These are phyloP conservation scores for Chloroceryle inda DNA, from an alignment of 2,797 vertebrate genomes.

Conservation along the genomic window DNA sequence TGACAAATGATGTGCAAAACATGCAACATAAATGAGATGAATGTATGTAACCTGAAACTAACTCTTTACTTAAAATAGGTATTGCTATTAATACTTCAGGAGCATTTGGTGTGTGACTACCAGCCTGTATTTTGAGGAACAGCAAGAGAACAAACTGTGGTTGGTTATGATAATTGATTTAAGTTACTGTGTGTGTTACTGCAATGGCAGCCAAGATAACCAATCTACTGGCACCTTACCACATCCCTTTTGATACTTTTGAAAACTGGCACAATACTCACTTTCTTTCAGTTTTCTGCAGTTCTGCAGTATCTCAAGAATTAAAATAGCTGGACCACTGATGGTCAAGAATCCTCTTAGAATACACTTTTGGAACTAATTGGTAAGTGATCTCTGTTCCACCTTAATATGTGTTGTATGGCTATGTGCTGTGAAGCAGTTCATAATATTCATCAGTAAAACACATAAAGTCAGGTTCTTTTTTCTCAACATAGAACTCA, in stretches of 20 bases:
- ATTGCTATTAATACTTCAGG: neutral
- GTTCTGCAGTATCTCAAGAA: neutral
- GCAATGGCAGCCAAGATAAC: neutral
- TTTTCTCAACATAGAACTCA: neutral
- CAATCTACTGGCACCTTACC: neutral
- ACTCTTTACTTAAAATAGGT: neutral
- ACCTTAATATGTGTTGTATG: neutral
- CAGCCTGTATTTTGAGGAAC: neutral
- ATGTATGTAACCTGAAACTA: neutral
- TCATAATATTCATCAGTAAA: neutral
- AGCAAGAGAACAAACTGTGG: neutral
- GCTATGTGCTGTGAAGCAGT: neutral
- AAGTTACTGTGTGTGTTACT: neutral
- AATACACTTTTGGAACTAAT: neutral
- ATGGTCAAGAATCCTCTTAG: neutral
- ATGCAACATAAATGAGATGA: neutral
- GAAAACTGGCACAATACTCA: neutral
- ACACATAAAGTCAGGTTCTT: neutral
- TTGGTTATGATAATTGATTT: neutral
- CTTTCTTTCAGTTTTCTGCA: neutral
- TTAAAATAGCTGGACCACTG: neutral
- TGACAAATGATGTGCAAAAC: neutral
- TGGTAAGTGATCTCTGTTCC: neutral
- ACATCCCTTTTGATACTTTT: neutral
- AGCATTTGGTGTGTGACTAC: neutral